phyloP scores from a whole-genome alignment of 2,797 vertebrate genomes.

The Mus spretus region DNA sequence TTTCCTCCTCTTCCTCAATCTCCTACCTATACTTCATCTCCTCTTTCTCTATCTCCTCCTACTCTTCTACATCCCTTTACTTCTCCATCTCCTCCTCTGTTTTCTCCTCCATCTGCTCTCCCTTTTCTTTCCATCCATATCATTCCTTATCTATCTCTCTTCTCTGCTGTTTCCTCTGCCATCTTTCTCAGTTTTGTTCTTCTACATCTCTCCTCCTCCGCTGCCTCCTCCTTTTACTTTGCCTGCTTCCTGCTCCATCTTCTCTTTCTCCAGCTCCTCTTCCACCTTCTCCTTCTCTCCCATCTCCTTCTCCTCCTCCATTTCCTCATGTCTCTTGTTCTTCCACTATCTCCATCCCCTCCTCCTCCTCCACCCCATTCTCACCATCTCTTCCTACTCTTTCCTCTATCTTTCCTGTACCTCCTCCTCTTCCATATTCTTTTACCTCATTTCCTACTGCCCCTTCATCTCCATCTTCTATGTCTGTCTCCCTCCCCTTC shows the following conservation, averaged over 20 bases:
- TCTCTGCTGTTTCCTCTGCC: background rate
- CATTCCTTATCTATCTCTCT: background rate
- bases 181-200: background rate
- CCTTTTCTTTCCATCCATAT: background rate
- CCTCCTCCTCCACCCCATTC: background rate
- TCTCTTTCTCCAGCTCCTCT: background rate
- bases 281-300: too few relatives aligned
- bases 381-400: background rate
- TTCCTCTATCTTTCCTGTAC: background rate
- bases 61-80: background rate
- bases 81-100: background rate
- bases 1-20: background rate
- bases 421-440: background rate
- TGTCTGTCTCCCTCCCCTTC: background rate
- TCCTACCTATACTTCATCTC: too few relatives aligned
- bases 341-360: background rate
- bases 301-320: background rate
- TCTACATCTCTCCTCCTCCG: background rate
- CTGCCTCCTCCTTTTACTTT: background rate
- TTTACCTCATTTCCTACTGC: background rate
- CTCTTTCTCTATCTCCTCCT: background rate
- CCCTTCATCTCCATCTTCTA: too few relatives aligned
- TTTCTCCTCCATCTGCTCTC: background rate
- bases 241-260: background rate
- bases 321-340: background rate